Evolutionary conservation across 2,797 vertebrate genomes (phyloP), one percentile per base, ranked within the genome.

Genomic region (Sternarchorhynchus goeldii): DNA sequence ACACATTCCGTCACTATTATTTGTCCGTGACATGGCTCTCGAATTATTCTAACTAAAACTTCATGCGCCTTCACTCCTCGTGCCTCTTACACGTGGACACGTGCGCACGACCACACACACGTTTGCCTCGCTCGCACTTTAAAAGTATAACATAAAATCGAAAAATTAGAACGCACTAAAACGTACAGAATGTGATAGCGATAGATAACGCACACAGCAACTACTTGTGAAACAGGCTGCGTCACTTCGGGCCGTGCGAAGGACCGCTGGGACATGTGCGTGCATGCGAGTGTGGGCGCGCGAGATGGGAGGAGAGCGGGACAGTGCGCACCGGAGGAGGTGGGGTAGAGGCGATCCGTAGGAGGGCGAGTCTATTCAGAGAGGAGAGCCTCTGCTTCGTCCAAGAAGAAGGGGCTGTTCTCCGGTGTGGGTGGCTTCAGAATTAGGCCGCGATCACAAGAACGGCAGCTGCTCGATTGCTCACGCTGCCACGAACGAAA

Each of bases 341-440:
- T 36, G 81, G 74, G 65, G 56, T 73, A 67, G 72, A 77, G 66
- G 71, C 76, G 69, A 80, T 72, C 79, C 74, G 79, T 81, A 76
- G 79, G 74, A 76, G 81, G 66, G 75, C 75, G 59, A 41, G 78
- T 82, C 75, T 83, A 78, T 82, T 83, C 82, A 85, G 21, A 68
- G 68, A 79, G 74, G 79, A 81, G 62, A 81, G 56, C 55, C 76
- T 85, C 55, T 16, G 75, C 78, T 78, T 65, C 73, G 72, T 74
- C 69, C 76, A n/a, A n/a, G 65, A 62, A 83, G 84, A 83, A 85
- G 84, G 78, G 81, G 84, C 76, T 85, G 83, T 82, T 82, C 83
- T 82, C 32, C 70, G 32, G 81, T 81, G 84, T 83, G 79, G 79
- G 81, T 69, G 81, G 84, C 67, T 79, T 75, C 69, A 78, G 77